Evolutionary conservation across 2,888 invertebrate genomes (phyloP).

Genomic region (Cheilosia vulpina): DNA sequence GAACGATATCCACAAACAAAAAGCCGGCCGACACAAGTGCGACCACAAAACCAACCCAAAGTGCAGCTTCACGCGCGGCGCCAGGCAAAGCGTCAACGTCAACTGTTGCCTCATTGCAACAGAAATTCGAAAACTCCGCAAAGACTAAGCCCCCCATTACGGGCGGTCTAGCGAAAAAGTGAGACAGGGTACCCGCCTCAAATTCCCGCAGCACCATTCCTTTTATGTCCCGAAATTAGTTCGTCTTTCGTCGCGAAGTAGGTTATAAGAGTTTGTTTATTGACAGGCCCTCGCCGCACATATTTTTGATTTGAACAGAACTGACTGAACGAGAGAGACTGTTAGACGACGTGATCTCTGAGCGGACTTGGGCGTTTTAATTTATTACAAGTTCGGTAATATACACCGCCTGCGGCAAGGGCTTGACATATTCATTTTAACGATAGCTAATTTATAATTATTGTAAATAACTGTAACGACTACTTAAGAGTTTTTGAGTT

Average conservation of each 20-base stretch:
- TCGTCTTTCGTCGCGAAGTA: constrained; percentile 38
- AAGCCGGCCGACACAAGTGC: constrained; percentile 44
- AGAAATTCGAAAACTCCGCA: constrained; percentile 87
- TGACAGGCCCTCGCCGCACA: constrained; percentile 27
- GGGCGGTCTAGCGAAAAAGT: constrained; percentile 53
- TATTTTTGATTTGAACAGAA: constrained; percentile 40
- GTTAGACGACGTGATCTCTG: constrained; percentile 52
- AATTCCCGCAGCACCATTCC: constrained; percentile 66
- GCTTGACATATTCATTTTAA: constrained; percentile 10
- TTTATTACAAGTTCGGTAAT: constrained; percentile 4
- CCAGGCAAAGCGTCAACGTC: constrained; percentile 87
- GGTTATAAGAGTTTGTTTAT: constrained; percentile 25
- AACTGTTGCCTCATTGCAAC: constrained; percentile 90
- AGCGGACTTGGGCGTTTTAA: constrained; percentile 19
- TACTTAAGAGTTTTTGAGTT: constrained; percentile 48
- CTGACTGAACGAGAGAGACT: constrained; percentile 58
- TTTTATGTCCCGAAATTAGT: constrained; percentile 27
- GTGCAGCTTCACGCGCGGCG: constrained; percentile 83
- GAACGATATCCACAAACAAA: constrained; percentile 74
- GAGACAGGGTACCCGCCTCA: constrained; percentile 13
- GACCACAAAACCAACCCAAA: constrained; percentile 38
- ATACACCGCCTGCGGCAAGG: constrained; percentile 22
- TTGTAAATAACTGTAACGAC: constrained; percentile 60
- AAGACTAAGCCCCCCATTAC: constrained; percentile 50
- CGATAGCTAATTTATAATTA: constrained; percentile 62